A percentile compares a stretch with the other conserved stretches of the same genome.
These are phyloP conservation scores for Diadromus collaris DNA, from an alignment of 2,888 invertebrate species.

Conservation along the genomic window DNA sequence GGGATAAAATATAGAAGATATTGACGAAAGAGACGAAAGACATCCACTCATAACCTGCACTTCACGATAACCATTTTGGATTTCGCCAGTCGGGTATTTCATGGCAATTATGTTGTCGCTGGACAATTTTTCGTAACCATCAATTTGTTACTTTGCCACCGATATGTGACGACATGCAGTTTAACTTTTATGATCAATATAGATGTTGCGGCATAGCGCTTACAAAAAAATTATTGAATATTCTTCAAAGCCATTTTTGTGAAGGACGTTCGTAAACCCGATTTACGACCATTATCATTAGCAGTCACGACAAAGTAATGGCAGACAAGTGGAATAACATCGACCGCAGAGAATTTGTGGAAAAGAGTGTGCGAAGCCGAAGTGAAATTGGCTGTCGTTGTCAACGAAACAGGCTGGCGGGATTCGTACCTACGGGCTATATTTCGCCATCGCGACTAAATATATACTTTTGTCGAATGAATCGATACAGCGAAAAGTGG, in stretches of 20 bases:
- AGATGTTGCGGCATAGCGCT: constrained; percentile 8
- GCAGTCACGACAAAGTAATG: constrained; percentile 4
- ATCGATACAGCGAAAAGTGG: constrained; percentile 51
- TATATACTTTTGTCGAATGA: constrained; percentile 56
- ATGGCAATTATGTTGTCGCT: not conserved
- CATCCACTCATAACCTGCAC: too few species aligned
- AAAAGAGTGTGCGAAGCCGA: constrained; percentile 12
- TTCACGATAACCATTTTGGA: not conserved
- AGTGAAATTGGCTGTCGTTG: constrained; percentile 44
- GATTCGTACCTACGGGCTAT: constrained; percentile 40
- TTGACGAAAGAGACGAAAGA: too few species aligned
- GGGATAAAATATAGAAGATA: constrained; percentile 8
- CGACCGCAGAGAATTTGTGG: not conserved
- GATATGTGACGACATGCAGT: constrained; percentile 10
- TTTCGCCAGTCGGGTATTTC: not conserved
- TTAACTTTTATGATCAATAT: constrained; percentile 13
- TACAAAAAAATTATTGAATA: not conserved
- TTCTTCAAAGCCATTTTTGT: not conserved
- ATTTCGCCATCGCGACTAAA: constrained; percentile 46
- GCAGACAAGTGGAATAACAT: not conserved
- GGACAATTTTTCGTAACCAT: not conserved
- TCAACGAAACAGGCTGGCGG: constrained; percentile 42
- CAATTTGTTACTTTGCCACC: not conserved
- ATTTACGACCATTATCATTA: not conserved
- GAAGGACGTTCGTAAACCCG: not conserved